A percentile compares a stretch with the other conserved stretches of the same genome.
Evolutionary conservation across 2,797 vertebrate species (phyloP).

Genomic region (Pipistrellus pipistrellus): DNA sequence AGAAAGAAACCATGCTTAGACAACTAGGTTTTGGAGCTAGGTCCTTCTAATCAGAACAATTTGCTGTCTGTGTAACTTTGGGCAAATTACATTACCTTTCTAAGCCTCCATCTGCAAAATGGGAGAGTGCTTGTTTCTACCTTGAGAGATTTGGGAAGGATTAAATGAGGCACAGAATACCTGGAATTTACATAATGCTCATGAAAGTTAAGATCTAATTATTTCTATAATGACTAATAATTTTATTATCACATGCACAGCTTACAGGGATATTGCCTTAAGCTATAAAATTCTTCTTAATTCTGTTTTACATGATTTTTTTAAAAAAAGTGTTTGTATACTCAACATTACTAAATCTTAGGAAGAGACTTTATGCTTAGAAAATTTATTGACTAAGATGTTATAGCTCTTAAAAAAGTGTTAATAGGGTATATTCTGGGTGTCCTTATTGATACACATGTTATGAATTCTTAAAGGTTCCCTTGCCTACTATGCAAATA

Average conservation of each 20-base stretch:
- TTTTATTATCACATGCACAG: slow-evolving; percentile 29
- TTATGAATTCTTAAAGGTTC: not conserved
- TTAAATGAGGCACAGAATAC: not conserved
- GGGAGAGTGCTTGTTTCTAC: not conserved
- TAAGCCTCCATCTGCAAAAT: not conserved
- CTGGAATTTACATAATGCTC: not conserved
- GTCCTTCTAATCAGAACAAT: not conserved
- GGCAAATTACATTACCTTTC: not conserved
- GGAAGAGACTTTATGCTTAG: not conserved
- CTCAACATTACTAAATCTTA: not conserved
- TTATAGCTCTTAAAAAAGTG: not conserved
- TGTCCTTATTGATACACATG: not conserved
- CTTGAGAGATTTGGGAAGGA: not conserved
- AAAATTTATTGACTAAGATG: not conserved
- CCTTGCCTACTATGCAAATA: not conserved
- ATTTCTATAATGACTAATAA: slow-evolving; percentile 42
- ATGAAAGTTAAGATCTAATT: slow-evolving; percentile 35
- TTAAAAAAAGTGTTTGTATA: not conserved
- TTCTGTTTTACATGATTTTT: not conserved
- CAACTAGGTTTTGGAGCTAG: not conserved
- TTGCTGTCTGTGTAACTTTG: not conserved
- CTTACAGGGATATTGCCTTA: not conserved
- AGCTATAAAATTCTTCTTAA: not conserved
- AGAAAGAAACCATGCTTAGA: not conserved
- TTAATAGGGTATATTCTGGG: not conserved